Evolutionary conservation across 2,888 invertebrate species (phyloP).

Genomic region (Mythimna lalbum): DNA sequence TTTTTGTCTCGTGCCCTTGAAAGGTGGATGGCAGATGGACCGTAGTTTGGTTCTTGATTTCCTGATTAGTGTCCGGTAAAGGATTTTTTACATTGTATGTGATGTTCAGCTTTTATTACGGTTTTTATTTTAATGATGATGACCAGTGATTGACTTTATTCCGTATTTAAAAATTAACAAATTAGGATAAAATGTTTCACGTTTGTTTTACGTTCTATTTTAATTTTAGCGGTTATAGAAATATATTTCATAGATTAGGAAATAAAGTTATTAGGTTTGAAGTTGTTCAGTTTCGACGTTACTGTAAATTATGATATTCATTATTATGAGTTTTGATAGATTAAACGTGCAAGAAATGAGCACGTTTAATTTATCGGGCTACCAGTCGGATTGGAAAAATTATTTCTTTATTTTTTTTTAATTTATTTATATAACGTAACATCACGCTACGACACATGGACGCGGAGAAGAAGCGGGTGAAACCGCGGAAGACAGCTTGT

Average conservation of each 20-base stretch:
- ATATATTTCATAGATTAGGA: not conserved
- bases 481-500: too few species aligned
- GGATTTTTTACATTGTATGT: not conserved
- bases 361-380: too few species aligned
- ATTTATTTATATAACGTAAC: too few species aligned
- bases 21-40: constrained; percentile 69
- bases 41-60: constrained; percentile 55
- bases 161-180: not conserved
- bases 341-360: too few species aligned
- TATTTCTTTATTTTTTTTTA: too few species aligned
- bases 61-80: constrained; percentile 56
- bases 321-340: too few species aligned
- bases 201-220: not conserved
- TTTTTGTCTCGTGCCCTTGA: constrained; percentile 68
- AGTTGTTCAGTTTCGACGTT: not conserved
- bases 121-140: not conserved
- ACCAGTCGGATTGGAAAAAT: too few species aligned
- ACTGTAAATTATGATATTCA: too few species aligned
- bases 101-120: not conserved
- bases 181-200: not conserved
- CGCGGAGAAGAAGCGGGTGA: too few species aligned
- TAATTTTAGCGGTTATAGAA: not conserved
- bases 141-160: not conserved
- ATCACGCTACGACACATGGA: too few species aligned
- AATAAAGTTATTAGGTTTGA: not conserved